phyloP scores from a whole-genome alignment of 2,113 vertebrate species.

The Elephantulus edwardii region DNA sequence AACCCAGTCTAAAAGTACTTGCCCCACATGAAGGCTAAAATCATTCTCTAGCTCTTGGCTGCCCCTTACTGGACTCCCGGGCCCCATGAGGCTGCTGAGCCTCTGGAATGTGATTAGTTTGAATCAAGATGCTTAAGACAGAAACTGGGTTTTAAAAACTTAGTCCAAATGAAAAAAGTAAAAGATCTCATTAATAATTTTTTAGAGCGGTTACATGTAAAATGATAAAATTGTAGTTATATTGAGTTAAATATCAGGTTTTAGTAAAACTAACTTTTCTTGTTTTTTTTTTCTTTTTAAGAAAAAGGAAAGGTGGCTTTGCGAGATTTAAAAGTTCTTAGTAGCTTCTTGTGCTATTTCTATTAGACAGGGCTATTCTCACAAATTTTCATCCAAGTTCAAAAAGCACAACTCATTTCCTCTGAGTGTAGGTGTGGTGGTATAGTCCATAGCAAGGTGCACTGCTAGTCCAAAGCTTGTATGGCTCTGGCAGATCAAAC shows the following conservation, averaged over 20 bases:
- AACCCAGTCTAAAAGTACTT: background rate
- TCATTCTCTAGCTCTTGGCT: background rate
- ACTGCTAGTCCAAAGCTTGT: too few species aligned
- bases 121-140: background rate
- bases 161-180: background rate
- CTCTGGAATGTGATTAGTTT: background rate
- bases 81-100: background rate
- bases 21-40: background rate
- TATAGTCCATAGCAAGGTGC: too few species aligned
- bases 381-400: background rate
- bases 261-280: slow-evolving; percentile 13
- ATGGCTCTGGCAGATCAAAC: too few species aligned
- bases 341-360: background rate
- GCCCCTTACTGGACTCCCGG: background rate
- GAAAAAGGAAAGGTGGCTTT: background rate
- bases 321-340: background rate
- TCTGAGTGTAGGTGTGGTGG: too few species aligned
- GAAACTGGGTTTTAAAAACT: slow-evolving; percentile 2
- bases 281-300: background rate
- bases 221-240: background rate
- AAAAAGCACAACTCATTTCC: background rate
- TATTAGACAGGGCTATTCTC: background rate
- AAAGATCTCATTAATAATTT: background rate
- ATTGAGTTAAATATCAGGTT: background rate
- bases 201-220: background rate